Evolutionary conservation across 2,113 vertebrate species (phyloP).

Genomic region (Megaptera novaeangliae): DNA sequence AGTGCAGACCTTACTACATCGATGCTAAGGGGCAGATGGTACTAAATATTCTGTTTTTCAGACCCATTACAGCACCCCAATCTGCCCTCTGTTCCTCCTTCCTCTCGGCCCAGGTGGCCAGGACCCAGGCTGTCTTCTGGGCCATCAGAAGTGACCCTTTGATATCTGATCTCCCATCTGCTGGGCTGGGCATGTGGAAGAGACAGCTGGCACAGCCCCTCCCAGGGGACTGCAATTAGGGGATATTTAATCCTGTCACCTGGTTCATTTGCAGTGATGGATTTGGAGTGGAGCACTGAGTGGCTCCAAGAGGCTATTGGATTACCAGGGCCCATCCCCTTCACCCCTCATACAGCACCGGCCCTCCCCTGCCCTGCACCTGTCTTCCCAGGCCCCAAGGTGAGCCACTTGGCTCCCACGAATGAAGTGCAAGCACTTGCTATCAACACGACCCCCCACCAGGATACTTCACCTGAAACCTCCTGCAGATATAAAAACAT

Average conservation of each 20-base stretch:
- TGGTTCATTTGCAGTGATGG: slow-evolving; percentile 75
- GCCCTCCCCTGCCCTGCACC: background rate
- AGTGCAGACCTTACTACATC: background rate
- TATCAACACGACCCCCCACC: background rate
- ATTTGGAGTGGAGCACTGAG: slow-evolving; percentile 57
- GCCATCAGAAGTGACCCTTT: slow-evolving; percentile 62
- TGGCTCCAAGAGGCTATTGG: slow-evolving; percentile 64
- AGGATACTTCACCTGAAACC: background rate
- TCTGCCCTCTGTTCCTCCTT: background rate
- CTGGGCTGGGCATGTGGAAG: slow-evolving; percentile 64
- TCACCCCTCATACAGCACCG: slow-evolving; percentile 42
- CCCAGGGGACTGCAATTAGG: slow-evolving; percentile 69
- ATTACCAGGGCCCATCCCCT: slow-evolving; percentile 68
- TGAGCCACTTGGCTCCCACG: background rate
- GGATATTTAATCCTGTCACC: slow-evolving; percentile 76
- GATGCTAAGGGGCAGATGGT: background rate
- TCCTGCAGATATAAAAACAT: background rate
- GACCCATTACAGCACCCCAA: background rate
- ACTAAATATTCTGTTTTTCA: background rate
- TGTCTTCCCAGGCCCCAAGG: slow-evolving; percentile 22
- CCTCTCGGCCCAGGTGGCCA: background rate
- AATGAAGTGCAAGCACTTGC: background rate
- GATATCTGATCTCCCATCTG: slow-evolving; percentile 71
- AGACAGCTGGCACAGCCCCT: slow-evolving; percentile 71
- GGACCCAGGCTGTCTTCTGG: slow-evolving; percentile 10